These are phyloP conservation scores for Misgurnus mizolepis DNA, from an alignment of 2,113 vertebrate genomes.

Conservation along the genomic window DNA sequence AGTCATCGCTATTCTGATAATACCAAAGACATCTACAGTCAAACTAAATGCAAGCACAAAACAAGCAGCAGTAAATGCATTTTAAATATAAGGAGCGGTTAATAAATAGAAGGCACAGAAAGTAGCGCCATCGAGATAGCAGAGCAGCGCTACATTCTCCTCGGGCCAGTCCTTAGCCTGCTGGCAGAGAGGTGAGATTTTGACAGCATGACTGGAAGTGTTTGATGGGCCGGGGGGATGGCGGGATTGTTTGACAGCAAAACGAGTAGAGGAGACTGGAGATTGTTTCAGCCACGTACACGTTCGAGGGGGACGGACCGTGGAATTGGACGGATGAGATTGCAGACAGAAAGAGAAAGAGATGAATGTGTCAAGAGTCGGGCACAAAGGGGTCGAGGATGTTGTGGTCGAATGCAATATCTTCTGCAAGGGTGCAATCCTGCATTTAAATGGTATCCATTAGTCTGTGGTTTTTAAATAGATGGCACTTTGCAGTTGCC, in stretches of 20 bases:
- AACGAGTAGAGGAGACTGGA: constrained; percentile 38
- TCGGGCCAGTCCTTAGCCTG: constrained; percentile 56
- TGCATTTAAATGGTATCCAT: constrained; percentile 7
- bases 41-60: too few species aligned
- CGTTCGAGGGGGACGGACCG: background rate
- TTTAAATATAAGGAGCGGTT: constrained; percentile 5
- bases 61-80: background rate
- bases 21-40: background rate
- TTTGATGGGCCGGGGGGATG: constrained; percentile 45
- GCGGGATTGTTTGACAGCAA: constrained; percentile 51
- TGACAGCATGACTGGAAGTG: constrained; percentile 64
- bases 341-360: constrained; percentile 18
- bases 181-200: constrained; percentile 75
- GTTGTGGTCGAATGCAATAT: constrained; percentile 13
- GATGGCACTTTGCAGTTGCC: background rate
- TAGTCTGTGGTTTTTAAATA: constrained; percentile 16
- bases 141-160: constrained; percentile 70
- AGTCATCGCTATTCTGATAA: too few species aligned
- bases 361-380: background rate
- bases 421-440: background rate
- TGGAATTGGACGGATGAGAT: background rate
- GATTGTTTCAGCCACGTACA: constrained; percentile 30
- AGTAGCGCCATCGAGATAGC: constrained; percentile 59
- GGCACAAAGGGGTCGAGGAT: background rate
- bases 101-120: constrained; percentile 42